These are phyloP conservation scores for Lordiphosa andalusiaca DNA, from an alignment of 2,888 invertebrate species.

Conservation along the genomic window DNA sequence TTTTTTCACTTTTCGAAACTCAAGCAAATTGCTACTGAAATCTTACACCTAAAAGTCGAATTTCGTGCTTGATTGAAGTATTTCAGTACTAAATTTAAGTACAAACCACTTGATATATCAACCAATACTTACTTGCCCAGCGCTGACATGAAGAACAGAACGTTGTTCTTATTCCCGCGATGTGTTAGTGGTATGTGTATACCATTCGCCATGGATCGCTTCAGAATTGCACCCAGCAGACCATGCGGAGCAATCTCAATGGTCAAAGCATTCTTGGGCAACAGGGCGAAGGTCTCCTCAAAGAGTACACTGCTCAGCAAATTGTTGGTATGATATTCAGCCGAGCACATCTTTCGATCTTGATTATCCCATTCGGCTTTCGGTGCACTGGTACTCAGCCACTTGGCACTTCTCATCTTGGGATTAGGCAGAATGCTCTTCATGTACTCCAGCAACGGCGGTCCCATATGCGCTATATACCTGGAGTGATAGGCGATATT, in stretches of 20 bases:
- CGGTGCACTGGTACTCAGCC: conserved; percentile 93
- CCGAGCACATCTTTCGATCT: conserved; percentile 84
- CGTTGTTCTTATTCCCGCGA: conserved; percentile 81
- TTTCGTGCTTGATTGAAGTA: too few relatives aligned
- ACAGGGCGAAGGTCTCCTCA: conserved; percentile 84
- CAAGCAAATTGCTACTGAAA: too few relatives aligned
- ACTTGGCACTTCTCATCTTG: conserved; percentile 86
- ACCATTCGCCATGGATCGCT: conserved; percentile 82
- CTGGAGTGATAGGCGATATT: conserved; percentile 95
- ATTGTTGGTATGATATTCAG: conserved; percentile 94
- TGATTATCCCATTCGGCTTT: conserved; percentile 86
- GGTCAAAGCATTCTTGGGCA: conserved; percentile 84
- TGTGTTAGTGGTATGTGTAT: conserved; percentile 84
- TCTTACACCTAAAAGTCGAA: too few relatives aligned
- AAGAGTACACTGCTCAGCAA: conserved; percentile 83
- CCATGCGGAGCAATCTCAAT: conserved; percentile 88
- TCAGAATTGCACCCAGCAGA: conserved; percentile 85
- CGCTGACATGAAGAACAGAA: conserved; percentile 78
- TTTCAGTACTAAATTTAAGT: background rate
- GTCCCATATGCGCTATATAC: conserved; percentile 87
- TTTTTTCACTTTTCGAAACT: too few relatives aligned
- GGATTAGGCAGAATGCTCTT: conserved; percentile 85
- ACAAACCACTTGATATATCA: background rate
- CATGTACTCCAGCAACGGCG: conserved; percentile 84
- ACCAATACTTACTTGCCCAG: conserved; percentile 79